Evolutionary conservation across 92 coral and sea anemone genomes (phyloP), one percentile per base, ranked within the genome.

Genomic region (Zoanthus gigantus): DNA sequence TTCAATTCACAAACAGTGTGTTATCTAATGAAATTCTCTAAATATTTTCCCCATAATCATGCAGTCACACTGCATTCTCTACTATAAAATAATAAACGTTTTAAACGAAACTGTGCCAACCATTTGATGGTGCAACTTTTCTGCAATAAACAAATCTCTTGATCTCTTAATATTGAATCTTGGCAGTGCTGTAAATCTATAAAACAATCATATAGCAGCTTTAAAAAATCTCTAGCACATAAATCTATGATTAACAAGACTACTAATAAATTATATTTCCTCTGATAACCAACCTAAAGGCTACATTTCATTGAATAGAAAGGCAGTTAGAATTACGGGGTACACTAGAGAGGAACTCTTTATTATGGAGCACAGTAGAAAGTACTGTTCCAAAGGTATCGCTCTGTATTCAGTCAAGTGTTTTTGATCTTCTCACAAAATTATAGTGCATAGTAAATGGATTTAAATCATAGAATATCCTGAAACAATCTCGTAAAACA

Each of bases 81-180:
- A 63, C 45, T 63, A 50, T 53, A 77, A 53, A 77, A 45, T 66
- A 66, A 81, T 79, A 45, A 44, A 66, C 30, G 69, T 63, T 63
- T 63, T 34, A 54, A 54, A 77, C 48, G 10, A 32, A 54, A 52
- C 69, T 23, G 74, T 81, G 75, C 85, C n/a, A 67, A 81, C 85
- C 85, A 81, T 81, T 81, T 81, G 14, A 81, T 81, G 85, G 85
- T 45, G 85, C 75, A 81, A 6, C 75, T 81, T 17, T 47, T 11
- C 53, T 48, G 4, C 15, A 66, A 66, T 81, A 81, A 81, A 65
- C 85, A 81, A 65, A 58, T 79, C 32, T 42, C 32, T 37, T 37
- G 42, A 37, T 45, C 46, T 46, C 66, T 81, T 23, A 46, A 65
- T 65, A 65, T 65, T 71, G 45, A 81, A 47, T 68, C 67, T 61